These are phyloP conservation scores for Elaphurus davidianus DNA, from an alignment of 2,113 vertebrate genomes.

Conservation along the genomic window DNA sequence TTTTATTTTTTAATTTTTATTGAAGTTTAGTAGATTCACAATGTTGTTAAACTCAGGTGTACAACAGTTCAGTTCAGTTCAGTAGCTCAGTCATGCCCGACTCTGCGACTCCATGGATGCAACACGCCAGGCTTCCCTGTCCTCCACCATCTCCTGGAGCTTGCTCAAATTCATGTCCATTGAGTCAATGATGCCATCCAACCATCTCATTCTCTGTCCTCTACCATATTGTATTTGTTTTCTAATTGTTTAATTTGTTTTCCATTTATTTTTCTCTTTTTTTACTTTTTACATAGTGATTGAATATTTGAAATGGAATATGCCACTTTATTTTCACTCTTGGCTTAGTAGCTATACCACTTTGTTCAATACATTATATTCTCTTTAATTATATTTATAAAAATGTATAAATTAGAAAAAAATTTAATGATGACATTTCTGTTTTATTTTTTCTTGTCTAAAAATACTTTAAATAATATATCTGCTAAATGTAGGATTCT, in stretches of 20 bases:
- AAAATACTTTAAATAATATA: neutral
- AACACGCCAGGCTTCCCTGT: no score
- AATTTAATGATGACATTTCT: neutral
- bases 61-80: neutral
- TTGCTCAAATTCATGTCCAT: neutral
- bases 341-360: neutral
- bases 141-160: neutral
- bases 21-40: neutral
- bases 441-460: neutral
- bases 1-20: neutral
- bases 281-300: neutral
- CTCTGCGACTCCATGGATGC: neutral
- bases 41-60: neutral
- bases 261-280: neutral
- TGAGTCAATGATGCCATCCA: neutral
- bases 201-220: neutral
- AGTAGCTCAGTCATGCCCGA: fast-evolving
- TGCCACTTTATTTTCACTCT: neutral
- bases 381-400: neutral
- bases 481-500: neutral
- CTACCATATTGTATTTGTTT: neutral
- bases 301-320: neutral
- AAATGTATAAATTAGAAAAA: neutral
- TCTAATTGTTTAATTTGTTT: neutral
- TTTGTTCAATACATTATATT: neutral